These are phyloP conservation scores for Hylyphantes graminicola DNA, from an alignment of 1,140 invertebrate species.

Conservation along the genomic window DNA sequence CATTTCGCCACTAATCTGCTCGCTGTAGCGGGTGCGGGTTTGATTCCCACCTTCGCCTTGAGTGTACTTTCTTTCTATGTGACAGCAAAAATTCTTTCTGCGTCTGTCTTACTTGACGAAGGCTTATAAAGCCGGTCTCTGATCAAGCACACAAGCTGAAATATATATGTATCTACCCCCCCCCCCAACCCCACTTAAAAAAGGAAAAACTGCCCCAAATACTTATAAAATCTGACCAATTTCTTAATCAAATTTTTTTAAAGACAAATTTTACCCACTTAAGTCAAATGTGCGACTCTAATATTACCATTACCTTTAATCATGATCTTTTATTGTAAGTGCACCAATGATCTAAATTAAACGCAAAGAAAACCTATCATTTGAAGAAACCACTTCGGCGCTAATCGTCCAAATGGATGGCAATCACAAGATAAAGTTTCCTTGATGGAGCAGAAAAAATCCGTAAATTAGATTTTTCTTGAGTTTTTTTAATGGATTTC, in stretches of 20 bases:
- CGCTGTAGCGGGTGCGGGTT: no score
- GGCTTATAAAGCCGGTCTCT: no score
- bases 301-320: neutral
- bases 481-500: neutral
- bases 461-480: neutral
- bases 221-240: neutral
- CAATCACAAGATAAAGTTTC: constrained; percentile 18
- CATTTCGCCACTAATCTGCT: no score
- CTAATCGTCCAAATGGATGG: constrained; percentile 22
- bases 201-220: neutral
- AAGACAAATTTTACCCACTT: neutral
- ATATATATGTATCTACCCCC: no score
- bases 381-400: neutral
- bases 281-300: neutral
- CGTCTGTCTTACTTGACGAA: no score
- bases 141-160: no score
- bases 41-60: no score
- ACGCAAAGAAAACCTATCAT: neutral
- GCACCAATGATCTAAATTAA: neutral
- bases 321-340: neutral
- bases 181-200: no score
- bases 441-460: neutral
- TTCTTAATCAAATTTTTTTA: neutral
- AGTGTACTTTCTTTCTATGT: no score
- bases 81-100: no score